Conservation (phyloP, 2,797 vertebrate genomes). For the Pipistrellus nathusii region DNA sequence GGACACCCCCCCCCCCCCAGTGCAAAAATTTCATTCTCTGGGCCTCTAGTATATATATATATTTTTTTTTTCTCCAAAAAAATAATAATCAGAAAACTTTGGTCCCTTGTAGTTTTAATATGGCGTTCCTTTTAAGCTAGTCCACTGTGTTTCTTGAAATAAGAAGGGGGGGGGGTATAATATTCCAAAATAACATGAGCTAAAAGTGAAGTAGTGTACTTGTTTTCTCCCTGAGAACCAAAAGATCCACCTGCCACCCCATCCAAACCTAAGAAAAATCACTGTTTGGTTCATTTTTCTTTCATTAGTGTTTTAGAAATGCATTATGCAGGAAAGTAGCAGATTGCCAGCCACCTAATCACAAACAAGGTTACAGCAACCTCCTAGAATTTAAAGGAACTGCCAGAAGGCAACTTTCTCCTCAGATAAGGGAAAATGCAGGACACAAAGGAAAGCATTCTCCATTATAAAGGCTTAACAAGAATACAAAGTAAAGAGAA, state of each 20-base stretch:
- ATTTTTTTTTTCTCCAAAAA: background rate
- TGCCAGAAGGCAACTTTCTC: conserved; percentile 69
- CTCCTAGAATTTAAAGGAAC: conserved; percentile 68
- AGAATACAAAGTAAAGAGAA: conserved; percentile 68
- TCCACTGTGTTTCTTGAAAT: background rate
- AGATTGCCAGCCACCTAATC: conserved; percentile 62
- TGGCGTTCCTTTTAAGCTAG: background rate
- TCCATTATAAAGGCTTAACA: conserved; percentile 68
- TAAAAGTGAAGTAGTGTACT: background rate
- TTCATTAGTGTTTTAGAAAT: conserved; percentile 64
- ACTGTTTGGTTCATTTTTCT: conserved; percentile 52
- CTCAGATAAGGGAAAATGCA: conserved; percentile 67
- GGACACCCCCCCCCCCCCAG: too few relatives aligned
- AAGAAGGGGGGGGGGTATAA: background rate
- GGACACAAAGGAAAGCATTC: conserved; percentile 61
- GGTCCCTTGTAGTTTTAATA: background rate
- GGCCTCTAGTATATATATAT: too few relatives aligned
- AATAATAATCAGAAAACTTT: background rate
- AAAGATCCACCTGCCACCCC: background rate
- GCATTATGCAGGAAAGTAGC: conserved; percentile 42
- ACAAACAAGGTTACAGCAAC: conserved; percentile 74
- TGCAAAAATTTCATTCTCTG: too few relatives aligned
- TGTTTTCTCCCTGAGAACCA: background rate
- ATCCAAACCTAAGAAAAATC: background rate
- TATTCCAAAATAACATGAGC: conserved; percentile 15